Evolutionary conservation across 2,113 vertebrate genomes (phyloP).

Genomic region (Albula glossodonta): DNA sequence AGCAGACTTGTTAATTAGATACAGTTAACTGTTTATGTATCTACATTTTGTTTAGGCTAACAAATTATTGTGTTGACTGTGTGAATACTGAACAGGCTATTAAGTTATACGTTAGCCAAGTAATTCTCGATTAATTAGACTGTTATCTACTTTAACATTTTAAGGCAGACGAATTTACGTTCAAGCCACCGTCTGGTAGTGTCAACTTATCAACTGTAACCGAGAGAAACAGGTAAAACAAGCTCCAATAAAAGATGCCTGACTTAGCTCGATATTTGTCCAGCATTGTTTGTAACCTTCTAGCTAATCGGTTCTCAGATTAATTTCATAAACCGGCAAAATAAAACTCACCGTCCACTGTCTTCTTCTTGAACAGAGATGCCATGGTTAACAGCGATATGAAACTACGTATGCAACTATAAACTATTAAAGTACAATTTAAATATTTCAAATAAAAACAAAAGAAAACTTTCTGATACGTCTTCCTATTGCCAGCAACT

Average conservation of each 20-base stretch:
- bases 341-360: constrained; percentile 87
- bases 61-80: too few relatives aligned
- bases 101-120: too few relatives aligned
- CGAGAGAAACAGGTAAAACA: constrained; percentile 52
- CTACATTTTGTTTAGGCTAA: too few relatives aligned
- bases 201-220: background rate
- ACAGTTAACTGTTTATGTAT: too few relatives aligned
- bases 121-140: too few relatives aligned
- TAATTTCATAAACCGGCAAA: background rate
- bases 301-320: too few relatives aligned
- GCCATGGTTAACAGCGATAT: constrained; percentile 69
- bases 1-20: too few relatives aligned
- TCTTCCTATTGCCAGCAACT: background rate
- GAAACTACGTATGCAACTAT: background rate
- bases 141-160: background rate
- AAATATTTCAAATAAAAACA: constrained; percentile 5
- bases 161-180: too few relatives aligned
- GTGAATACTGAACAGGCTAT: too few relatives aligned
- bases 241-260: constrained; percentile 54
- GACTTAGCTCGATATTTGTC: constrained; percentile 35
- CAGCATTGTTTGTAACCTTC: background rate
- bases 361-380: constrained; percentile 95
- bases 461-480: background rate
- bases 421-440: constrained; percentile 25
- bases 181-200: background rate